A percentile compares a stretch with the other conserved stretches of the same genome.
Evolutionary conservation across 2,888 invertebrate genomes (phyloP).

Genomic region (Lottia scabra): DNA sequence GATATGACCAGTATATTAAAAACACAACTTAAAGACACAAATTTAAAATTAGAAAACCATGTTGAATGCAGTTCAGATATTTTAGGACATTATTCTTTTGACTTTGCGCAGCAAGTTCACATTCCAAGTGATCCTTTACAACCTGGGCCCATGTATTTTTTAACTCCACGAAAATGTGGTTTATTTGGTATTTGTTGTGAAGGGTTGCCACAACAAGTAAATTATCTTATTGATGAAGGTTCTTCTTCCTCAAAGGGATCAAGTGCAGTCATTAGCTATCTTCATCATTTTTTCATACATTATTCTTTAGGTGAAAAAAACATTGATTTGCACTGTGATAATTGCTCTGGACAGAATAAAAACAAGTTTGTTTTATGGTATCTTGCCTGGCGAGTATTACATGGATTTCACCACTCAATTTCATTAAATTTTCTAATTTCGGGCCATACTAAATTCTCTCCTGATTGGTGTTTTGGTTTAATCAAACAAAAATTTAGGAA

Average conservation of each 20-base stretch:
- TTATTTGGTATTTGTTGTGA: constrained; percentile 35
- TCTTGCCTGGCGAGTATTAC: constrained; percentile 18
- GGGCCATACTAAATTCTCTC: constrained; percentile 32
- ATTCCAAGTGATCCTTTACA: constrained; percentile 35
- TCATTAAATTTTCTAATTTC: constrained; percentile 14
- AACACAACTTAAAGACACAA: too few species aligned
- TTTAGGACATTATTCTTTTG: constrained; percentile 28
- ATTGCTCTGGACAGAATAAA: constrained; percentile 43
- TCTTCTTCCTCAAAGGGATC: constrained; percentile 30
- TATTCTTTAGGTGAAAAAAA: constrained; percentile 33
- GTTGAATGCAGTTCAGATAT: neutral
- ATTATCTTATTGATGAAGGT: constrained; percentile 39
- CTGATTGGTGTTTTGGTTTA: constrained; percentile 30
- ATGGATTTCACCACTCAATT: constrained; percentile 6
- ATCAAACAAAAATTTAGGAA: constrained; percentile 15
- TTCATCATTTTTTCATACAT: constrained; percentile 33
- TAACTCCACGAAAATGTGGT: constrained; percentile 38
- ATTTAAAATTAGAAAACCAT: too few species aligned
- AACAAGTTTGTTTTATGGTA: constrained; percentile 35
- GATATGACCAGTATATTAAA: neutral
- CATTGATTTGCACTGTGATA: constrained; percentile 32
- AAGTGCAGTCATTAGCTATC: constrained; percentile 32
- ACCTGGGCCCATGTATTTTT: constrained; percentile 39
- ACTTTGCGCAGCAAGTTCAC: constrained; percentile 36
- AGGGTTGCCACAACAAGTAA: constrained; percentile 29